Conservation (phyloP, 2,888 invertebrate genomes). For the Sinodicranocentrus sp. region DNA sequence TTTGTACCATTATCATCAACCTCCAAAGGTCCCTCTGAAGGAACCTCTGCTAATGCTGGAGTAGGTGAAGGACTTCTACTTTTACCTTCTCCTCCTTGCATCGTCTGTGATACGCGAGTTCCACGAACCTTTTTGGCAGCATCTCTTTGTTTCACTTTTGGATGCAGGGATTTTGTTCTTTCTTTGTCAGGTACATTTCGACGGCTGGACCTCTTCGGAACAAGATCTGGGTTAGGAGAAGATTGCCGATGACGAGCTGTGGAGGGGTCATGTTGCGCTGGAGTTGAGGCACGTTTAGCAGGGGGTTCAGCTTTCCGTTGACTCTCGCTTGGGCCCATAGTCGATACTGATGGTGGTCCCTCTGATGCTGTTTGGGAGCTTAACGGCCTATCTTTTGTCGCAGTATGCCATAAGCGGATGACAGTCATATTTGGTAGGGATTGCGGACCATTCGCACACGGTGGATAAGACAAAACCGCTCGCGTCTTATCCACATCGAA, state of each 20-base stretch:
- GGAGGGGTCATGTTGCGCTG: background rate
- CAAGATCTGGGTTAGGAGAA: background rate
- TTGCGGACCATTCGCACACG: constrained; percentile 38
- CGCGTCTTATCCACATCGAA: constrained; percentile 68
- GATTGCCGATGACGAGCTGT: background rate
- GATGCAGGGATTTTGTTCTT: constrained; percentile 25
- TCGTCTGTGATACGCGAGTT: constrained; percentile 1
- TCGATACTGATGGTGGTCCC: background rate
- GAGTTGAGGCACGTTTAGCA: no score
- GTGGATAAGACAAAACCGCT: constrained; percentile 61
- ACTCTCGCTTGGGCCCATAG: constrained; percentile 12
- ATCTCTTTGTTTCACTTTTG: constrained; percentile 46
- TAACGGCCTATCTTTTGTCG: background rate
- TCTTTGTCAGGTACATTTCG: constrained; percentile 16
- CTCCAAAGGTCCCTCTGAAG: background rate
- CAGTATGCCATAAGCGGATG: constrained; percentile 68
- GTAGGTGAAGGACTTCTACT: constrained; percentile 11
- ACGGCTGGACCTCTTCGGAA: background rate
- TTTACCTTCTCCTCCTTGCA: background rate
- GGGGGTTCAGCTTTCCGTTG: background rate
- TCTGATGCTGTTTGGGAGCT: background rate
- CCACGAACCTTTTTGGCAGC: background rate
- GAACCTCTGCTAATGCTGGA: background rate
- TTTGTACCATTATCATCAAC: background rate
- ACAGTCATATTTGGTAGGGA: constrained; percentile 65